A percentile compares a stretch with the other conserved stretches of the same genome.
Evolutionary conservation across 2,113 vertebrate species (phyloP).

Genomic region (Sorex araneus): DNA sequence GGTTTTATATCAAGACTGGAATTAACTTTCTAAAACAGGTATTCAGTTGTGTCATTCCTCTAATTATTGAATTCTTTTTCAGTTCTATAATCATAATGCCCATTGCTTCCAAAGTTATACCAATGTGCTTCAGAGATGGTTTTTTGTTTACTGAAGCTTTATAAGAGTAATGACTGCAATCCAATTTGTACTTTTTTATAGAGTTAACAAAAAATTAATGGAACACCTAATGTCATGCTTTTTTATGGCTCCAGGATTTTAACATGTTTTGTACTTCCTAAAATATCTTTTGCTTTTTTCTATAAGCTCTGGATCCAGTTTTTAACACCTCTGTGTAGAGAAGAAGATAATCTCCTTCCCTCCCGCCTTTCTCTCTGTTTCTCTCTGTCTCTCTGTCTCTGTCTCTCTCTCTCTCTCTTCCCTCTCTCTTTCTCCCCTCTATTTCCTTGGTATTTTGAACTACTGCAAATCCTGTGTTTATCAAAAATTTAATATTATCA

Average conservation of each 20-base stretch:
- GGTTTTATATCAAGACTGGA: neutral
- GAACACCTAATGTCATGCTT: neutral
- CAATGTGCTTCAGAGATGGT: neutral
- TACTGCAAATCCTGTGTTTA: slow-evolving; percentile 41
- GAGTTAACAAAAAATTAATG: neutral
- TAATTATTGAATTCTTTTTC: neutral
- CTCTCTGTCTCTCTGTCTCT: neutral
- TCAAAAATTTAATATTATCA: slow-evolving; percentile 19
- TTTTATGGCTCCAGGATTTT: neutral
- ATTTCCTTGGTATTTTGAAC: neutral
- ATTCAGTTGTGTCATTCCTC: neutral
- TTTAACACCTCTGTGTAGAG: neutral
- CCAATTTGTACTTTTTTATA: neutral
- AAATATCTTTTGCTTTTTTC: neutral
- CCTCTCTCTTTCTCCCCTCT: neutral
- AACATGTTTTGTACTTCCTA: neutral
- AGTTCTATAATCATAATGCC: neutral
- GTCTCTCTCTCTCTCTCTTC: neutral
- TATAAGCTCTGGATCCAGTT: neutral
- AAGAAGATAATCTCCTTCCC: neutral
- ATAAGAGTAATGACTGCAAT: neutral
- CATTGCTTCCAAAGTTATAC: neutral
- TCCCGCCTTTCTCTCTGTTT: neutral
- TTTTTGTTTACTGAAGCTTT: neutral
- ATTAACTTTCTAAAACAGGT: neutral